These are phyloP conservation scores for Sclerodermus sp. DNA, from an alignment of 2,888 invertebrate genomes.

Conservation along the genomic window DNA sequence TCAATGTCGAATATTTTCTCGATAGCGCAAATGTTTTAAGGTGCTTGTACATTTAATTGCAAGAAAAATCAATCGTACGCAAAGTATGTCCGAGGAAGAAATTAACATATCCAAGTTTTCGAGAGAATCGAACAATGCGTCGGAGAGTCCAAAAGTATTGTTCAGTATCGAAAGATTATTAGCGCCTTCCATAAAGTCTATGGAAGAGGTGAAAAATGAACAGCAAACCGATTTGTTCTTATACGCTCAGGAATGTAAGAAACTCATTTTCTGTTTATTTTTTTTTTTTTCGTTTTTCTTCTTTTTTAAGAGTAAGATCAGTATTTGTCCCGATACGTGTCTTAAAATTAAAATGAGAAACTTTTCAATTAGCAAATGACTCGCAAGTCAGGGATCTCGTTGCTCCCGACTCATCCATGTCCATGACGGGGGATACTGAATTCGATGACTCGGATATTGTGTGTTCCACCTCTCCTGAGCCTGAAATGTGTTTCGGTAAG, in stretches of 20 bases:
- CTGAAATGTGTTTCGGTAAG: constrained; percentile 48
- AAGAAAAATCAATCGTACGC: no score
- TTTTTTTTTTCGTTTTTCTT: neutral
- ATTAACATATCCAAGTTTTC: constrained; percentile 13
- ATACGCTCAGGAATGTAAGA: constrained; percentile 30
- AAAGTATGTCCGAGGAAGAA: constrained; percentile 34
- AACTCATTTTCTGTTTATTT: neutral
- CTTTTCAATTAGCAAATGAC: constrained; percentile 28
- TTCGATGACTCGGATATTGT: constrained; percentile 42
- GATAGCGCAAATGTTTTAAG: no score
- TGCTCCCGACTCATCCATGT: constrained; percentile 47
- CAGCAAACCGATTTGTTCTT: constrained; percentile 15
- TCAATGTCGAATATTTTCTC: no score
- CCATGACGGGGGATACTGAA: constrained; percentile 43
- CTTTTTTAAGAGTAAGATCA: no score
- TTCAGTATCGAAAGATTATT: constrained; percentile 52
- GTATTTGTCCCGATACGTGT: no score
- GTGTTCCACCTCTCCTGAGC: constrained; percentile 46
- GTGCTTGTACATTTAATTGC: no score
- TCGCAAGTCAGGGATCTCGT: constrained; percentile 35
- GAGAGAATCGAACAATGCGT: constrained; percentile 20
- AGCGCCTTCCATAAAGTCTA: constrained; percentile 36
- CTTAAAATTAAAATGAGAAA: neutral
- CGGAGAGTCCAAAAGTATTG: constrained; percentile 30
- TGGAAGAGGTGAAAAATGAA: constrained; percentile 17